phyloP scores from a whole-genome alignment of 1,140 invertebrate species.

The Camponotus pennsylvanicus region DNA sequence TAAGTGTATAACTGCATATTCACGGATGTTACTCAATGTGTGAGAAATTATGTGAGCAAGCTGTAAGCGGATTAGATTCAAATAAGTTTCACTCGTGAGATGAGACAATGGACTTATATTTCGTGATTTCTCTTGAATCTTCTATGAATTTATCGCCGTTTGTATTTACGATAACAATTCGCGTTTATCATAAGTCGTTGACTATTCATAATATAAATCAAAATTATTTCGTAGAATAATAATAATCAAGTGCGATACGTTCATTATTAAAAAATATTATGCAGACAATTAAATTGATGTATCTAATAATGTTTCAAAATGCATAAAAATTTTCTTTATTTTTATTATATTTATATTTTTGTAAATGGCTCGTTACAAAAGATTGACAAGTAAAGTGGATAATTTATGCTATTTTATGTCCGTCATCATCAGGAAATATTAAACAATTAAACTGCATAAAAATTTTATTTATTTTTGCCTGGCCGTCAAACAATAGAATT shows the following conservation, averaged over 20 bases:
- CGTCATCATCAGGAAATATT: too few relatives aligned
- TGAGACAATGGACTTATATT: conserved; percentile 66
- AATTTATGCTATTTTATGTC: too few relatives aligned
- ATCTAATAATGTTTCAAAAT: neutral
- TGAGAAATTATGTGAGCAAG: conserved; percentile 42
- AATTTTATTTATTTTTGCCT: too few relatives aligned
- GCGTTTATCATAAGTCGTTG: neutral
- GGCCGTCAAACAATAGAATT: conserved; percentile 33
- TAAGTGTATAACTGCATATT: neutral
- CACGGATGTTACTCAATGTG: conserved; percentile 56
- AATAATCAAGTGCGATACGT: neutral
- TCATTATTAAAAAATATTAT: neutral
- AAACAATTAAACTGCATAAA: too few relatives aligned
- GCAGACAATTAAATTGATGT: conserved; percentile 19
- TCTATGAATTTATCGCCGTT: conserved; percentile 47
- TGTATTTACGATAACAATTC: conserved; percentile 55
- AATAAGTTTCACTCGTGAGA: conserved; percentile 45
- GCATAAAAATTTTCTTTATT: neutral
- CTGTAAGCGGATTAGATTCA: conserved; percentile 53
- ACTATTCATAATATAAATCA: conserved; percentile 55
- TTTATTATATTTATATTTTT: conserved; percentile 1
- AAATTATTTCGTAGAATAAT: conserved; percentile 3
- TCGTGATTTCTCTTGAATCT: conserved; percentile 62
- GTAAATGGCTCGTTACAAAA: too few relatives aligned
- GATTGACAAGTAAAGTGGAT: too few relatives aligned